Conservation (phyloP, 2,797 vertebrate species). For the Astyanax mexicanus region DNA sequence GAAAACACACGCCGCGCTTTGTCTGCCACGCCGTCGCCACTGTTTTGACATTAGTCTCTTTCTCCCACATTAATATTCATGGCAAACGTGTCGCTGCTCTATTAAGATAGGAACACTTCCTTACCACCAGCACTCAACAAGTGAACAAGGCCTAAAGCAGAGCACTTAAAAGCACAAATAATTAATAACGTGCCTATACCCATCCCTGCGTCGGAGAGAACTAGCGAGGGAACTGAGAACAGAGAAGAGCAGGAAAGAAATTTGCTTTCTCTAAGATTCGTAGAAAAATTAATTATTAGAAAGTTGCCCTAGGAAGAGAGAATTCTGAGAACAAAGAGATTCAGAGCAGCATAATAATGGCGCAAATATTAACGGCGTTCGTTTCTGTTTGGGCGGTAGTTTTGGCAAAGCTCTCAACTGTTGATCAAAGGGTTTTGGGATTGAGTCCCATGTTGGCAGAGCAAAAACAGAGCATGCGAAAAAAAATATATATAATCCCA, state of each 20-base stretch:
- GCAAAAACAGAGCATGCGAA: too few species aligned
- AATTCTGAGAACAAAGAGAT: slow-evolving; percentile 2
- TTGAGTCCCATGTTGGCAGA: too few species aligned
- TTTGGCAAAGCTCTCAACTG: too few species aligned
- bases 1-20: slow-evolving; percentile 1
- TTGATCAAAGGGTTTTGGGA: too few species aligned
- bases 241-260: too few species aligned
- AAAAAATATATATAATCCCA: too few species aligned
- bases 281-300: slow-evolving; percentile 7
- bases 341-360: too few species aligned
- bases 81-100: slow-evolving; percentile 32
- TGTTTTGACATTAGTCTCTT: slow-evolving; percentile 46
- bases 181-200: slow-evolving; percentile 37
- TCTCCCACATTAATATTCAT: slow-evolving; percentile 45
- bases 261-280: not conserved
- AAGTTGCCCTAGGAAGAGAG: not conserved
- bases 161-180: slow-evolving; percentile 36
- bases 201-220: not conserved
- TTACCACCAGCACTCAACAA: slow-evolving; percentile 21
- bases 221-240: slow-evolving; percentile 35
- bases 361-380: not conserved
- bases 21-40: slow-evolving; percentile 12
- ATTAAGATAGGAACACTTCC: slow-evolving; percentile 23
- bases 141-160: slow-evolving; percentile 39
- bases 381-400: too few species aligned